Conservation (phyloP, 2,797 vertebrate species). For the Selene dorsalis region DNA sequence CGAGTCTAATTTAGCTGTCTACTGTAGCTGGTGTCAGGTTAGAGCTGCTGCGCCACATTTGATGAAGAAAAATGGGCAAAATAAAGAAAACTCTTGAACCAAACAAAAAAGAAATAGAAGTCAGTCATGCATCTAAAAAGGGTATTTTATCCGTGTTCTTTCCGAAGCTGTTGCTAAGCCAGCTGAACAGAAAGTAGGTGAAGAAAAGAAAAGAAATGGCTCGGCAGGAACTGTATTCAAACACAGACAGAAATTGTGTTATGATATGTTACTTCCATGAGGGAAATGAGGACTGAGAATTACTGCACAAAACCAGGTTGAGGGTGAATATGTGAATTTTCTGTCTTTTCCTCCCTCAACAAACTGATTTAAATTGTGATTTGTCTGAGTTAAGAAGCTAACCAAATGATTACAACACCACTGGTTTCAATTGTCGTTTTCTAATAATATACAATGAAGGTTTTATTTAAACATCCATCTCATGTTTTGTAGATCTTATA, state of each 20-base stretch:
- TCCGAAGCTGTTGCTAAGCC: conserved; percentile 1
- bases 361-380: no score
- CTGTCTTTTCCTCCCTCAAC: no score
- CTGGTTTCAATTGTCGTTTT: no score
- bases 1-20: conserved; percentile 45
- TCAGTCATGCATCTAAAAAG: conserved; percentile 9
- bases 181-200: not conserved
- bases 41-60: not conserved
- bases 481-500: not conserved
- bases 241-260: conserved; percentile 11
- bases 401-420: no score
- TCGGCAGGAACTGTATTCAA: not conserved
- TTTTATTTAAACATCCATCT: not conserved
- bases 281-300: not conserved
- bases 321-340: no score
- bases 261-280: not conserved
- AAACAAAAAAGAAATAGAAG: not conserved
- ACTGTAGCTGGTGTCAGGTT: conserved; percentile 16
- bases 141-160: conserved; percentile 19
- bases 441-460: not conserved
- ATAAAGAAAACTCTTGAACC: not conserved
- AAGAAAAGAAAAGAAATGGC: no score
- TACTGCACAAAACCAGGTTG: not conserved
- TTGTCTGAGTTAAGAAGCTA: no score
- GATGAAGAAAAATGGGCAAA: conserved; percentile 27